phyloP scores from a whole-genome alignment of 1,140 invertebrate genomes.

The Drosophila yakuba region DNA sequence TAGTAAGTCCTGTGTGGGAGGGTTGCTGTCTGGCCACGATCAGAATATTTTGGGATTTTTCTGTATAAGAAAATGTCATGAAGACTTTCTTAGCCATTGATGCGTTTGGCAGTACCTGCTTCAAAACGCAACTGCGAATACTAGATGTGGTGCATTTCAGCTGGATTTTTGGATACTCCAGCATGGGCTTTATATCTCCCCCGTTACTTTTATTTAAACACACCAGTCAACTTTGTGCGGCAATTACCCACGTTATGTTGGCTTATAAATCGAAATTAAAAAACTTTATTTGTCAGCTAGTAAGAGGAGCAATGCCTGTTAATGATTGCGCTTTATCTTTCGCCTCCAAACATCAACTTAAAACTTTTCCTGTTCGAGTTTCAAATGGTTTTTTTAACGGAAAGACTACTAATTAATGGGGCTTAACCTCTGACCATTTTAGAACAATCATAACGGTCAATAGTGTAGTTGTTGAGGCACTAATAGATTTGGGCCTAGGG shows the following conservation, averaged over 20 bases:
- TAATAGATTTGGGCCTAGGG: too few relatives aligned
- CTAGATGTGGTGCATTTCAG: conserved; percentile 27
- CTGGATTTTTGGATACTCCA: not conserved
- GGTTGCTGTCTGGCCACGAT: conserved; percentile 3
- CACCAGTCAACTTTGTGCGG: not conserved
- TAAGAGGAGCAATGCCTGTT: conserved; percentile 10
- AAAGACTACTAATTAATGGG: too few relatives aligned
- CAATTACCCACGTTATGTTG: conserved; percentile 20
- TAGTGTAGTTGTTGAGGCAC: too few relatives aligned
- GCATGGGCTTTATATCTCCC: not conserved
- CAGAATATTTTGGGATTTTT: conserved; percentile 40
- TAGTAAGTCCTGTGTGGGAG: conserved; percentile 26
- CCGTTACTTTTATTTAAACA: conserved; percentile 1
- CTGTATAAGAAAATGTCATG: conserved; percentile 10
- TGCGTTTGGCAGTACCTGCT: conserved; percentile 7
- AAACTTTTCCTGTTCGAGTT: conserved; percentile 32
- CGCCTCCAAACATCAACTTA: not conserved
- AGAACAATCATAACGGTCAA: too few relatives aligned
- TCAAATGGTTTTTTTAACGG: not conserved
- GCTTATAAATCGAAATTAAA: conserved; percentile 64
- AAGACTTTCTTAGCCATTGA: conserved; percentile 13
- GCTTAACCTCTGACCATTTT: too few relatives aligned
- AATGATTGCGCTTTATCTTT: conserved; percentile 31
- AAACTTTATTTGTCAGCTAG: conserved; percentile 35
- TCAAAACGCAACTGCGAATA: conserved; percentile 29